Conservation (phyloP, 2,888 invertebrate species). For the Caenorhabditis japonica region DNA sequence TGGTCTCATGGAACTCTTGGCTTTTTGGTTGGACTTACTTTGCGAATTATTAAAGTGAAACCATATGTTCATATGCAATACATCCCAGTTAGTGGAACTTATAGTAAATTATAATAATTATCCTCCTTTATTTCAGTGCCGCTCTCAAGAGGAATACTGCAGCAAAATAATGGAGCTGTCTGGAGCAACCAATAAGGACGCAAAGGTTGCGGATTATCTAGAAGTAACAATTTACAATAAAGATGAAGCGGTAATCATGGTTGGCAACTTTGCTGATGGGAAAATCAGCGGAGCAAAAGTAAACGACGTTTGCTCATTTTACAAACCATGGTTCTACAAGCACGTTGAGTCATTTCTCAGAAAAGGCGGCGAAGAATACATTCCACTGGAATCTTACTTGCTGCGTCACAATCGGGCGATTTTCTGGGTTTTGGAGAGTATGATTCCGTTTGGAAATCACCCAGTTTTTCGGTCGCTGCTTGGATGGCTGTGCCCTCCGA, state of each 20-base stretch:
- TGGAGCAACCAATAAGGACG: slow-evolving; percentile 80
- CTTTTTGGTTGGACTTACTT: slow-evolving; percentile 82
- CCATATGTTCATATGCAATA: slow-evolving; percentile 83
- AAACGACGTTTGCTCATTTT: slow-evolving; percentile 82
- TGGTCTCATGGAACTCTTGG: slow-evolving; percentile 82
- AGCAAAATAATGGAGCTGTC: slow-evolving; percentile 82
- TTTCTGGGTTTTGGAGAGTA: slow-evolving; percentile 85
- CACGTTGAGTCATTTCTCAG: slow-evolving; percentile 82
- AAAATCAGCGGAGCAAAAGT: slow-evolving; percentile 66
- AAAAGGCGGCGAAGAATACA: slow-evolving; percentile 78
- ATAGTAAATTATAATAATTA: neutral
- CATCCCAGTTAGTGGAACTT: slow-evolving; percentile 79
- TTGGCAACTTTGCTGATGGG: slow-evolving; percentile 83
- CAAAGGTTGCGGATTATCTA: slow-evolving; percentile 81
- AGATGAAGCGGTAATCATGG: slow-evolving; percentile 83
- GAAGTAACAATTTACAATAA: slow-evolving; percentile 83
- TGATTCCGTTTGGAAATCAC: slow-evolving; percentile 84
- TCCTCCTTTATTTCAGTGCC: slow-evolving; percentile 76
- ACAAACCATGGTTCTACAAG: slow-evolving; percentile 85
- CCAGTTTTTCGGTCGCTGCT: slow-evolving; percentile 81
- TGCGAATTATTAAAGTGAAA: slow-evolving; percentile 82
- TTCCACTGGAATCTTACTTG: slow-evolving; percentile 82
- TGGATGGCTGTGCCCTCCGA: slow-evolving; percentile 84
- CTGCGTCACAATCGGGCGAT: slow-evolving; percentile 83
- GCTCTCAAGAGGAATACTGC: slow-evolving; percentile 83